Conservation (phyloP, 2,797 vertebrate species). For the Manis javanica region DNA sequence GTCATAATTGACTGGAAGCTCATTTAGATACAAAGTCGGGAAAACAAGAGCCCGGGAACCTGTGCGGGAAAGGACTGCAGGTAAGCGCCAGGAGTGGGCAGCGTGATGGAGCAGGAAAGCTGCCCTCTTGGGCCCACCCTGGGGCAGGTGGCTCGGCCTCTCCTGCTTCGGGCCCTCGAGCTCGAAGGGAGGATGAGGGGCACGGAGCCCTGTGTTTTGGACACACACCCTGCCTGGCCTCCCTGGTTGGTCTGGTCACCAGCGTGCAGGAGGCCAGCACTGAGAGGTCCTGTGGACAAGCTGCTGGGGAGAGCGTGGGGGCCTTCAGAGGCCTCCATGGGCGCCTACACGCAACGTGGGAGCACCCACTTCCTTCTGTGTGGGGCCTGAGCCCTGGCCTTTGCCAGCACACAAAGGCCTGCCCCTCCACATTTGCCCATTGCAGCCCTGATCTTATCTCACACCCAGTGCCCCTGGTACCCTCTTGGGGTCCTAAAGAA, state of each 20-base stretch:
- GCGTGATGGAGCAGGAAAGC: neutral
- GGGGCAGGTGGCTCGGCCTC: too few species aligned
- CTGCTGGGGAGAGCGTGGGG: too few species aligned
- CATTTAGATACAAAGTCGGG: constrained; percentile 1
- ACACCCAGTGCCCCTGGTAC: neutral
- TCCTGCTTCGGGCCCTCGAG: neutral
- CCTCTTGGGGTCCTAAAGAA: neutral
- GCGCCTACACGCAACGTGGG: accelerated
- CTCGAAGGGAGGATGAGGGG: neutral
- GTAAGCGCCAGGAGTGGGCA: neutral
- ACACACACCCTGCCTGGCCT: neutral
- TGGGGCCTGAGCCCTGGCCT: neutral
- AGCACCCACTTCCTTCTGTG: neutral
- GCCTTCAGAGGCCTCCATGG: neutral
- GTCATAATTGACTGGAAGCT: constrained; percentile 4
- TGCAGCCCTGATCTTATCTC: too few species aligned
- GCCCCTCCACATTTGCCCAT: too few species aligned
- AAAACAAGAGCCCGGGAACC: neutral
- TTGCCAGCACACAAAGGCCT: neutral
- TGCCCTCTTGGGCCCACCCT: neutral
- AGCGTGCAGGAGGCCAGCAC: accelerated
- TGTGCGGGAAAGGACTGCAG: neutral
- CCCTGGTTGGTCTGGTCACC: accelerated
- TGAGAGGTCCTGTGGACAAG: neutral
- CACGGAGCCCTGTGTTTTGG: accelerated